These are phyloP conservation scores for Cotesia congregata DNA, from an alignment of 2,888 invertebrate species.

Conservation along the genomic window DNA sequence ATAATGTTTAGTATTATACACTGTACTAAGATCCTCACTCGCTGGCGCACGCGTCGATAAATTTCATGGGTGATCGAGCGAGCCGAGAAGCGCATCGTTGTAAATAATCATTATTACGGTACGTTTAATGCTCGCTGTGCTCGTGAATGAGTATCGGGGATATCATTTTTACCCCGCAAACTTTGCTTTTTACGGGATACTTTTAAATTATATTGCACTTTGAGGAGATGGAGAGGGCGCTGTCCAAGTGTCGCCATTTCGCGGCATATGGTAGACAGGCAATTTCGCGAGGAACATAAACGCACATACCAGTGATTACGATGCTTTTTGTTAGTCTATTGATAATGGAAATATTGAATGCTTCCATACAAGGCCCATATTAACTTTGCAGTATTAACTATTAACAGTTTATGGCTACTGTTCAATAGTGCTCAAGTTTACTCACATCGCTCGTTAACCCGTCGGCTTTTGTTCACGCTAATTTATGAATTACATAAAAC, in stretches of 20 bases:
- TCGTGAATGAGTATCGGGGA: conserved; percentile 26
- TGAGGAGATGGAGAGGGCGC: conserved; percentile 2
- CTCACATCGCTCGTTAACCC: background rate
- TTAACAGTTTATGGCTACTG: background rate
- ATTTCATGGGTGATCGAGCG: conserved; percentile 53
- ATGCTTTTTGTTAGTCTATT: background rate
- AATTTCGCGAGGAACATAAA: conserved; percentile 16
- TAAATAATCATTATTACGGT: conserved; percentile 52
- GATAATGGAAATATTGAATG: background rate
- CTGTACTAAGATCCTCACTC: conserved; percentile 8
- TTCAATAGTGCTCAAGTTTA: background rate
- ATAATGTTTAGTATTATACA: conserved; percentile 6
- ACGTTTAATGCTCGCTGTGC: conserved; percentile 45
- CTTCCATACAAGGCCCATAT: background rate
- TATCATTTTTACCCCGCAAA: conserved; percentile 23
- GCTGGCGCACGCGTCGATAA: conserved; percentile 49
- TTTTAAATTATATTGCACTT: background rate
- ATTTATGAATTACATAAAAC: background rate
- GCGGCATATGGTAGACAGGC: conserved; percentile 25
- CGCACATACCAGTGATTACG: background rate
- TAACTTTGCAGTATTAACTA: background rate
- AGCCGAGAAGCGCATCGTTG: conserved; percentile 46
- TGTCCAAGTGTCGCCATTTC: conserved; percentile 21
- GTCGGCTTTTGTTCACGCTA: background rate
- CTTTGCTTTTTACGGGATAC: conserved; percentile 22